Evolutionary conservation across 2,888 invertebrate species (phyloP).

Genomic region (Mylabris sibirica): DNA sequence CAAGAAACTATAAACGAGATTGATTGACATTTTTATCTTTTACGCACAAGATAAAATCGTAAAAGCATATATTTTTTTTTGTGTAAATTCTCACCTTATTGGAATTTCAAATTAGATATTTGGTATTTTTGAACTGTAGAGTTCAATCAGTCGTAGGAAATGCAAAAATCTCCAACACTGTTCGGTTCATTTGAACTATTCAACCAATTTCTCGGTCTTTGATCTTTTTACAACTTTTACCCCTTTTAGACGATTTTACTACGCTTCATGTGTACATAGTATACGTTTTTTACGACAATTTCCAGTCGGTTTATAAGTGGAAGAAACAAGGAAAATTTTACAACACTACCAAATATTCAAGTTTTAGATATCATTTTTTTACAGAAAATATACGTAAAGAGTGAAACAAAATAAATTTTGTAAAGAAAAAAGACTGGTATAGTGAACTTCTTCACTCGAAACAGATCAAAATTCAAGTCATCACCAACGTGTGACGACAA

Average conservation of each 20-base stretch:
- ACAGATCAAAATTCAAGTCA: constrained; percentile 9
- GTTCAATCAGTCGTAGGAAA: constrained; percentile 1
- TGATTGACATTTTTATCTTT: neutral
- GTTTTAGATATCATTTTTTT: neutral
- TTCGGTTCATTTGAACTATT: constrained; percentile 8
- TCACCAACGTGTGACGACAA: neutral
- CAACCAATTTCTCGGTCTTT: neutral
- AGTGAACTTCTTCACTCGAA: neutral
- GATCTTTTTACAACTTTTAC: neutral
- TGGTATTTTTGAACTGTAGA: constrained; percentile 6
- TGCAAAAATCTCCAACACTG: neutral
- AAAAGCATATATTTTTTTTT: neutral
- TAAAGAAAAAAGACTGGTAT: no score
- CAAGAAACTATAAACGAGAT: neutral
- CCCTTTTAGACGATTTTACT: neutral
- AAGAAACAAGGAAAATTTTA: neutral
- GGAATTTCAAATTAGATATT: neutral
- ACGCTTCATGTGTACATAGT: neutral
- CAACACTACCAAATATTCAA: neutral
- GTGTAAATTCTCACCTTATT: neutral
- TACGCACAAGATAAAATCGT: neutral
- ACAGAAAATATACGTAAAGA: neutral
- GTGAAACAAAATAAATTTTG: no score
- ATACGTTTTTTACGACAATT: neutral
- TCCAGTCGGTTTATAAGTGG: neutral